These are phyloP conservation scores for Lytechinus variegatus DNA, from an alignment of 35 echinoderm and acorn worm genomes.

Conservation along the genomic window DNA sequence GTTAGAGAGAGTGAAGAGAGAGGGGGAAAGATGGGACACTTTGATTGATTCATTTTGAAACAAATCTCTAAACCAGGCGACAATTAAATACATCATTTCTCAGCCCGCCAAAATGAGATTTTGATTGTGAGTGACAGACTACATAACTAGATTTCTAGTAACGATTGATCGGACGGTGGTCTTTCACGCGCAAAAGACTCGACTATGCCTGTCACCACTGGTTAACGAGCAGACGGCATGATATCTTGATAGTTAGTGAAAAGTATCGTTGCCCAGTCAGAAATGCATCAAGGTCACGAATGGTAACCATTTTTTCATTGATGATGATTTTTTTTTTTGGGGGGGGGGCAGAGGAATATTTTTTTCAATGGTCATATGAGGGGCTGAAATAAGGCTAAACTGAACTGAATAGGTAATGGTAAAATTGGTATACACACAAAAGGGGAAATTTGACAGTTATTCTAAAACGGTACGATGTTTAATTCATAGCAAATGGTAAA, in stretches of 20 bases:
- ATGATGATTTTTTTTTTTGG: no score
- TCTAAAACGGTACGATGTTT: no score
- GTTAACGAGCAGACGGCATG: neutral
- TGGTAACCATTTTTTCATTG: neutral
- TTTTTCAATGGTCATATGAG: no score
- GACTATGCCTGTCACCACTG: neutral
- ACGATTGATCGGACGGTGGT: conserved; percentile 28
- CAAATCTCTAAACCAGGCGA: conserved; percentile 17
- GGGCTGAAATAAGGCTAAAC: no score
- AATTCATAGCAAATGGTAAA: no score
- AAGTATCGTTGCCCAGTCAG: neutral
- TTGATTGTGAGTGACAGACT: conserved; percentile 28
- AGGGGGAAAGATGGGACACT: neutral
- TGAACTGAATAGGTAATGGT: no score
- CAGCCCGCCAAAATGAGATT: conserved; percentile 36
- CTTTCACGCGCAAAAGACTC: conserved; percentile 17
- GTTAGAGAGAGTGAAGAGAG: neutral
- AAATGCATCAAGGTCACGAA: neutral
- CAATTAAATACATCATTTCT: conserved; percentile 15
- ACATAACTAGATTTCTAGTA: conserved; percentile 25
- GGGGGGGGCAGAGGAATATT: no score
- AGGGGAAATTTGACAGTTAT: no score
- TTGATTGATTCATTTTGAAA: conserved; percentile 15
- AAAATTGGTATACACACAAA: no score
- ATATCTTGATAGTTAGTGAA: neutral